Evolutionary conservation across 2,113 vertebrate genomes (phyloP), one percentile per base, ranked within the genome.

Genomic region (Athene cunicularia): DNA sequence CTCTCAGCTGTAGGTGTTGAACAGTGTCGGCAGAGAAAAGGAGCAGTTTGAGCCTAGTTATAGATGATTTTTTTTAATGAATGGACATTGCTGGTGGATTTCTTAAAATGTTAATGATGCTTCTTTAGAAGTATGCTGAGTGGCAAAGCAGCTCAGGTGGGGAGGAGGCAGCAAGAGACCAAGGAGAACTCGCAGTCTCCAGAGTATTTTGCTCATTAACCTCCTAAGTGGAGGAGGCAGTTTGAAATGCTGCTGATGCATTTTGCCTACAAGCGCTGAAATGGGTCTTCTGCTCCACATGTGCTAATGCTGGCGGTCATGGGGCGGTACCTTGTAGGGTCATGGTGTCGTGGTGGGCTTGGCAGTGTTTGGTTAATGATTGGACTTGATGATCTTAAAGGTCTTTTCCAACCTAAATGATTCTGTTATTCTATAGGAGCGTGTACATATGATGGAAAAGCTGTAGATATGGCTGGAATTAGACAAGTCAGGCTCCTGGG

Each of bases 181-280:
- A 3, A 2, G 47, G 47, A 55, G 28, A 60, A 84, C 41, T 24
- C 2, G 0, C 39, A 5, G 58, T 35, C 68, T 84, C 70, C 50
- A 52, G 75, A 15, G 22, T 33, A 11, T 94, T 96, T 96, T 91
- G 85, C 94, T 92, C 90, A 87, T 97, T 95, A 92, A 88, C 95
- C 94, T 97, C 92, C 95, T 41, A 73, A 70, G 52, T 72, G 80
- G 62, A 85, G 70, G 59, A 92, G 81, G 22, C 84, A 62, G 53
- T 37, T 90, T 68, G 96, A 94, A 96, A 79, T 30, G 28, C 52
- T 56, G 68, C 55, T 43, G 81, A 47, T 3, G 32, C 33, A 8
- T 77, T 88, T 88, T 56, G 53, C 70, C 62, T 47, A 8, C 76
- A 52, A 64, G 59, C 27, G 27, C 60, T 28, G 53, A 92, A 95